Evolutionary conservation across 2,888 invertebrate species (phyloP), one percentile per base, ranked within the genome.

Genomic region (Trissolcus brochymenae): DNA sequence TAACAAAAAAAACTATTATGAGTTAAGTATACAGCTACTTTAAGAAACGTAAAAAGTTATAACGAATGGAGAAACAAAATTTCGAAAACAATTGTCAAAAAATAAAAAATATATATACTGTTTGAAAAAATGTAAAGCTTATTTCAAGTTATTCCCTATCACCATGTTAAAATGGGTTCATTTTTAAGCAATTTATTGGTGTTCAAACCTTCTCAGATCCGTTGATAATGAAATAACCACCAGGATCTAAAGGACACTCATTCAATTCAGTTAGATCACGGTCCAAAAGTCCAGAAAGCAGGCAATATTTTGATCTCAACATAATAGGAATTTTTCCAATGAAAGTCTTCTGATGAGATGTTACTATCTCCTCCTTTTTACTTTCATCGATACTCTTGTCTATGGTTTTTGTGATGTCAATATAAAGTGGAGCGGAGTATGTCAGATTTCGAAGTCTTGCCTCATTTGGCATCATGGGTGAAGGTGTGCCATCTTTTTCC

Each of bases 391-490:
- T 46, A 11, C 46, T 46, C 6, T 25, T n/a, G 25, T 25, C 53
- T 25, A 96, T 93, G 0, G 97, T 98, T 91, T 99, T 99, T 0
- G 97, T 97, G 74, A 99, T 99, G 89, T 99, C 99, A 0, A 99
- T 99, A 90, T 99, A 99, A 0, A 99, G 91, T 0, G 99, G 99
- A 0, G 99, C 99, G 0, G 99, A 98, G 90, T 99, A 99, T 0
- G 98, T 98, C 49, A 99, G 91, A 90, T 99, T 99, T 72, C 99
- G 92, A 64, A 99, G 92, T 78, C 99, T 93, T 4, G 99, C 99
- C 90, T 99, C 99, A 87, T 99, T 99, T 0, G 99, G 99, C 98
- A 99, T 99, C 98, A 99, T 98, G 73, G 98, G 98, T 71, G 97
- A 96, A 13, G 99, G 98, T 0, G 98, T 97, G 87, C 99, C 99